phyloP scores from a whole-genome alignment of 2,797 vertebrate genomes.

The Ciconia nigra region DNA sequence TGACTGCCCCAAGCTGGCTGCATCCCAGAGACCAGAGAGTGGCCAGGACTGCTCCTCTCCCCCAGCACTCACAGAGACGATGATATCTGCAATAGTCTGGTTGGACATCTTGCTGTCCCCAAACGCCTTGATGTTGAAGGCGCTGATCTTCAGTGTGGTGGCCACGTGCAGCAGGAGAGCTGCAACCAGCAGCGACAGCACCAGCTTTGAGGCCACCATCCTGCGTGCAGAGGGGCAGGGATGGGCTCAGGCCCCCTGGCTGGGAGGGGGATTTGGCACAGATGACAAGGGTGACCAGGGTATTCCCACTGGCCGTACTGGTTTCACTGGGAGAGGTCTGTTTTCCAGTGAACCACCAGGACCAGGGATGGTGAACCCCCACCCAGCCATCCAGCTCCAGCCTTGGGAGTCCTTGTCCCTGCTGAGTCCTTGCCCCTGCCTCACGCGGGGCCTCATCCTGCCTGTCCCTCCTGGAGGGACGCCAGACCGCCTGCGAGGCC shows the following conservation, averaged over 20 bases:
- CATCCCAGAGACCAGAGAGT: neutral
- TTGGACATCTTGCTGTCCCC: constrained; percentile 76
- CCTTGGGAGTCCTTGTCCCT: neutral
- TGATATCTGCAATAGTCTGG: constrained; percentile 42
- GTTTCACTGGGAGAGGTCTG: accelerated
- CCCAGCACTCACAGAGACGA: constrained; percentile 57
- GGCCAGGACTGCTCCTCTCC: neutral
- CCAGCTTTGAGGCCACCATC: neutral
- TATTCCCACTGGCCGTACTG: neutral
- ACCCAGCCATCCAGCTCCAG: neutral
- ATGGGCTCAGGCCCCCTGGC: neutral
- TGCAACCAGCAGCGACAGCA: neutral
- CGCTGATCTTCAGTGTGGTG: constrained; percentile 34
- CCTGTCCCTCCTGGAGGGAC: neutral
- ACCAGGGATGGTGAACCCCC: neutral
- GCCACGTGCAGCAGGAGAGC: constrained; percentile 9
- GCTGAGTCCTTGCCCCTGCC: neutral
- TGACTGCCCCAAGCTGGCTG: neutral
- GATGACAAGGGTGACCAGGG: accelerated
- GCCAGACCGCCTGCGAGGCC: neutral
- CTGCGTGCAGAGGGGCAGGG: neutral
- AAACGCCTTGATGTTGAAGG: constrained; percentile 74
- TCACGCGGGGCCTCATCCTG: neutral
- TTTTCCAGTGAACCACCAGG: neutral
- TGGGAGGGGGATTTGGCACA: neutral